These are phyloP conservation scores for Catostylus mosaicus DNA, from an alignment of 30 jellyfish, hydroid and myxozoan species.

Conservation along the genomic window DNA sequence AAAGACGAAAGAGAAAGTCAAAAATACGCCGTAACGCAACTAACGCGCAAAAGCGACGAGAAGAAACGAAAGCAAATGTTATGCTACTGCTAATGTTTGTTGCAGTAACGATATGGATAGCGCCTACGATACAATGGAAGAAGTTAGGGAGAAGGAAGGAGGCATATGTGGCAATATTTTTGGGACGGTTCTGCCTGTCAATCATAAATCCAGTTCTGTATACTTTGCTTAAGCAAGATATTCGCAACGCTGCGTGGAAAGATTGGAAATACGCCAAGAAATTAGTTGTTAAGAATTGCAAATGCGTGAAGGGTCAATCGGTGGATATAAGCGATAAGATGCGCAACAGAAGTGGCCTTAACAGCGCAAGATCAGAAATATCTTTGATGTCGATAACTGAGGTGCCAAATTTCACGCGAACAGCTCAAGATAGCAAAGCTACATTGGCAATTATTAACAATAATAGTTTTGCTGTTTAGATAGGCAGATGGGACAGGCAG, in stretches of 20 bases:
- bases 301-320: not conserved
- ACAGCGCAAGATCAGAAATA: not conserved
- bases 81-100: slow-evolving; percentile 15
- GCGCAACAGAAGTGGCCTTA: not conserved
- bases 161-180: not conserved
- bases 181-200: slow-evolving; percentile 41
- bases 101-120: slow-evolving; percentile 21
- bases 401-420: too few species aligned
- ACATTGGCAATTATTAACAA: too few species aligned
- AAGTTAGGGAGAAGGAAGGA: not conserved
- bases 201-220: slow-evolving; percentile 24
- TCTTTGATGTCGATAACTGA: too few species aligned
- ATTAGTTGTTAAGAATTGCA: not conserved
- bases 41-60: not conserved
- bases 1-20: not conserved
- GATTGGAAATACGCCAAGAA: not conserved
- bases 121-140: not conserved
- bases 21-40: not conserved
- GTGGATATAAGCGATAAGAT: not conserved
- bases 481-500: too few species aligned
- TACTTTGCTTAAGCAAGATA: slow-evolving; percentile 26
- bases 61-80: slow-evolving; percentile 8
- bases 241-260: not conserved
- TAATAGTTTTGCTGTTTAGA: too few species aligned
- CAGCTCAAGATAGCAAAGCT: too few species aligned